Evolutionary conservation across 37 sponge, comb jelly and placozoan genomes (phyloP).

Genomic region (Corticium candelabrum): DNA sequence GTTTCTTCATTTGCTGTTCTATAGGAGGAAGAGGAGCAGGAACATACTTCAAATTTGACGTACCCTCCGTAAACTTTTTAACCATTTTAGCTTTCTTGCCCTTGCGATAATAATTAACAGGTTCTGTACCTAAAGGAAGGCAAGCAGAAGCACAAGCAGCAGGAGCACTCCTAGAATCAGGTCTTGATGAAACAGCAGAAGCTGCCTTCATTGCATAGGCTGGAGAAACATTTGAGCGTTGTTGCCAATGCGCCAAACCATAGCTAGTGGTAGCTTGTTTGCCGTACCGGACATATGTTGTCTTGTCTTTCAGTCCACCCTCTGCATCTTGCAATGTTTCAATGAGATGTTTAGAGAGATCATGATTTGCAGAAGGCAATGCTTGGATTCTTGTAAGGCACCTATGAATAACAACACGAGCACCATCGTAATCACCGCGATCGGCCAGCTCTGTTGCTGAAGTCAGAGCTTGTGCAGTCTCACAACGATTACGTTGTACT

Average conservation of each 20-base stretch:
- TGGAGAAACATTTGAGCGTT: slow-evolving; percentile 53
- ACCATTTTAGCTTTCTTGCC: too few relatives aligned
- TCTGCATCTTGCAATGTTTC: slow-evolving; percentile 48
- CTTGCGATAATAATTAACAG: too few relatives aligned
- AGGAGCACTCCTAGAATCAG: background rate
- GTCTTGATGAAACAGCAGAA: background rate
- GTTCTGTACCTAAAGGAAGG: too few relatives aligned
- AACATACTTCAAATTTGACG: too few relatives aligned
- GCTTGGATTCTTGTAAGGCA: slow-evolving; percentile 13
- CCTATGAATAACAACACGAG: slow-evolving; percentile 31
- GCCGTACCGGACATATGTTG: slow-evolving; percentile 42
- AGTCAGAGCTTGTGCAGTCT: slow-evolving; percentile 38
- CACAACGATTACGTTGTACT: slow-evolving; percentile 44
- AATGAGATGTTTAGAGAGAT: slow-evolving; percentile 37
- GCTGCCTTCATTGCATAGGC: background rate
- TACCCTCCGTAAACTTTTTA: too few relatives aligned
- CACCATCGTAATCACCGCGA: slow-evolving; percentile 33
- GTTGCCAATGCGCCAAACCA: slow-evolving; percentile 57
- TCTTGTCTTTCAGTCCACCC: slow-evolving; percentile 34
- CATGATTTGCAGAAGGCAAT: slow-evolving; percentile 1
- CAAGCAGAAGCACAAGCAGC: background rate
- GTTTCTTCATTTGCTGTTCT: too few relatives aligned
- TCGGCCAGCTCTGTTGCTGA: slow-evolving; percentile 46
- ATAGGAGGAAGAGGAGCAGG: too few relatives aligned
- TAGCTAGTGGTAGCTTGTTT: slow-evolving; percentile 39